A percentile compares a stretch with the other conserved stretches of the same genome.
These are phyloP conservation scores for Pteropus rufus DNA, from an alignment of 2,797 vertebrate species.

Conservation along the genomic window DNA sequence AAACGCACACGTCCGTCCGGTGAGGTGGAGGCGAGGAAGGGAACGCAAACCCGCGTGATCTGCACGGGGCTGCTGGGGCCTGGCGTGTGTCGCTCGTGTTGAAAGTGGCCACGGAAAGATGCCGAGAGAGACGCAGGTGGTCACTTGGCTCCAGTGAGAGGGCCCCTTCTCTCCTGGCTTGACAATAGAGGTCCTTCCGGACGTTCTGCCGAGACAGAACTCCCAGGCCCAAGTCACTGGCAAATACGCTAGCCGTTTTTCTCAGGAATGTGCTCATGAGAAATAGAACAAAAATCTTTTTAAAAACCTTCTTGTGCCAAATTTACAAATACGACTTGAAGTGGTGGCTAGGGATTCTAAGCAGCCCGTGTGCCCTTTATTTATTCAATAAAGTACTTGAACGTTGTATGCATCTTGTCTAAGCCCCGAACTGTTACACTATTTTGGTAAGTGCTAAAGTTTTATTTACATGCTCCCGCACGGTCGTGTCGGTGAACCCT, in stretches of 20 bases:
- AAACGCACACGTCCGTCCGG: background rate
- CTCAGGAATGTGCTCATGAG: background rate
- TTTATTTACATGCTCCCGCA: background rate
- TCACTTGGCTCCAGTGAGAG: background rate
- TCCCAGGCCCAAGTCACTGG: background rate
- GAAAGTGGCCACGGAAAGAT: constrained; percentile 28
- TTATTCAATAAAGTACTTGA: background rate
- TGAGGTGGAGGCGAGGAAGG: background rate
- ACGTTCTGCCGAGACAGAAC: background rate
- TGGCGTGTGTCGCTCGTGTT: background rate
- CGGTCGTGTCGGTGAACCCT: background rate
- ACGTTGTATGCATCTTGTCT: background rate
- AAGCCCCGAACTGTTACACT: background rate
- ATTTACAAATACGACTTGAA: background rate
- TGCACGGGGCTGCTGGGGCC: rapidly evolving
- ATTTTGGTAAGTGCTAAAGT: background rate
- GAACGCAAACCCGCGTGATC: background rate
- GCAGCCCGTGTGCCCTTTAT: background rate
- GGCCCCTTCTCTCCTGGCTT: background rate
- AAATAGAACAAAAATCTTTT: background rate
- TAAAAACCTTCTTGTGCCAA: background rate
- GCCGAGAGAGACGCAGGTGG: constrained; percentile 42
- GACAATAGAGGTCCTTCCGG: background rate
- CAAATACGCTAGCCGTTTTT: background rate
- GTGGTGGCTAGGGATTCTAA: background rate